Evolutionary conservation across 2,113 vertebrate genomes (phyloP).

Genomic region (Dicerorhinus sumatrensis): DNA sequence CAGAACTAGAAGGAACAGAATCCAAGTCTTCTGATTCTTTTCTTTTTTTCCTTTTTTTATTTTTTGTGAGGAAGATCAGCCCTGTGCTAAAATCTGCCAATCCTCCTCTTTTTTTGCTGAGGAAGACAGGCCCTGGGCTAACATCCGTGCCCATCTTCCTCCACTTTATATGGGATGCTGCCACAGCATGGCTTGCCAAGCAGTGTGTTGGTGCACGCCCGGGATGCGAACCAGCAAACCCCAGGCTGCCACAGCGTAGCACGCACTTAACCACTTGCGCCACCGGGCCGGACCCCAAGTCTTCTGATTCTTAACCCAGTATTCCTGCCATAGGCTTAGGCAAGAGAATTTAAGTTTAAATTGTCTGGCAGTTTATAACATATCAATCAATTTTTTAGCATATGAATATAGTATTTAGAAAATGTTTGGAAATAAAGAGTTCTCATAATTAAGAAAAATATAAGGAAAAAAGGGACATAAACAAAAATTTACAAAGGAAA

Average conservation of each 20-base stretch:
- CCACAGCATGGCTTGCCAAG: too few relatives aligned
- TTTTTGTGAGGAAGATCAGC: too few relatives aligned
- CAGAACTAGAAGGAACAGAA: neutral
- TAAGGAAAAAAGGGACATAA: neutral
- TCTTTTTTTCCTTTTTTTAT: too few relatives aligned
- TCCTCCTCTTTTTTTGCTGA: too few relatives aligned
- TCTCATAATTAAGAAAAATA: neutral
- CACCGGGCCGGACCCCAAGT: neutral
- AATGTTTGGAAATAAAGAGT: neutral
- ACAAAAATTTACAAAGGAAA: conserved; percentile 35
- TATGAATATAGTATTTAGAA: conserved; percentile 18
- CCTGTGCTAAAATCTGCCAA: too few relatives aligned
- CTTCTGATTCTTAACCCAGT: neutral
- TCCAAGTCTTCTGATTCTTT: conserved; percentile 16
- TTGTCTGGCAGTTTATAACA: neutral
- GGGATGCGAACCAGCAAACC: too few relatives aligned
- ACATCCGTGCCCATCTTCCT: too few relatives aligned
- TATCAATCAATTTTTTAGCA: neutral
- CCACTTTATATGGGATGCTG: too few relatives aligned
- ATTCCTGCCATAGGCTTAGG: neutral
- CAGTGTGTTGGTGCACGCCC: too few relatives aligned
- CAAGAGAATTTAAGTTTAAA: conserved; percentile 5
- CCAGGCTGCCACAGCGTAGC: too few relatives aligned
- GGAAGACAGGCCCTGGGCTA: too few relatives aligned
- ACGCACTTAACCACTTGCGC: too few relatives aligned